Conservation (phyloP, 1,140 invertebrate species). For the Macrostomum lignano region DNA sequence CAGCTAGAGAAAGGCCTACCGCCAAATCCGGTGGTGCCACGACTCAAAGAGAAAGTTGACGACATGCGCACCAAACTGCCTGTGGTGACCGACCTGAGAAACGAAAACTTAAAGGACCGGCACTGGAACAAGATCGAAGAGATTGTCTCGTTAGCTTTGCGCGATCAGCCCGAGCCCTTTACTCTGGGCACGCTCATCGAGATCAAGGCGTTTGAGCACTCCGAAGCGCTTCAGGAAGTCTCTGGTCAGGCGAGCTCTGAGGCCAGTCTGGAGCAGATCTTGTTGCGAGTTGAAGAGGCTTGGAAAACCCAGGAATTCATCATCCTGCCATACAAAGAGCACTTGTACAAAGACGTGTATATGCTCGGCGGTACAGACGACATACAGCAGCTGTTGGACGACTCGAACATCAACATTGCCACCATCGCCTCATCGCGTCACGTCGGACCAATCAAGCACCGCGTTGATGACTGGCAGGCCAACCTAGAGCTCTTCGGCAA, state of each 20-base stretch:
- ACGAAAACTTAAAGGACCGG: conserved; percentile 19
- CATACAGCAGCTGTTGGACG: conserved; percentile 46
- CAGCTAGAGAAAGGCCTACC: conserved; percentile 42
- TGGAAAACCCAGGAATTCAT: conserved; percentile 27
- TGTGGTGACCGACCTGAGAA: conserved; percentile 24
- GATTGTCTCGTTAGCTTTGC: conserved; percentile 17
- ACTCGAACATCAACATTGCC: conserved; percentile 51
- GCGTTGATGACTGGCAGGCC: conserved; percentile 47
- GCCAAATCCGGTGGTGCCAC: conserved; percentile 22
- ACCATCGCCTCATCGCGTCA: conserved; percentile 53
- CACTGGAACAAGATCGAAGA: conserved; percentile 26
- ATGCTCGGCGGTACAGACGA: conserved; percentile 53
- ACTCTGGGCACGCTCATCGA: conserved; percentile 22
- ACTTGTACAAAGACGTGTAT: conserved; percentile 47
- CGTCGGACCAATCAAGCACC: conserved; percentile 45
- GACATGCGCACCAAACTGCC: conserved; percentile 27
- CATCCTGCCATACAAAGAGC: conserved; percentile 26
- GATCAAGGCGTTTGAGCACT: conserved; percentile 37
- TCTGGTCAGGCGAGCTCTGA: conserved; percentile 54
- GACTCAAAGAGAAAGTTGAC: conserved; percentile 24
- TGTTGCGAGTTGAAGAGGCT: conserved; percentile 23
- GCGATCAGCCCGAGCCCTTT: conserved; percentile 11
- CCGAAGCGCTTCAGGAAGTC: conserved; percentile 46
- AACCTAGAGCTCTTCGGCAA: conserved; percentile 43
- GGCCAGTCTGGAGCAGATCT: conserved; percentile 36